Percentiles rank a stretch among this genome's conserved stretches.
These are phyloP conservation scores for Heteromurus nitidus DNA, from an alignment of 2,888 invertebrate genomes.

Conservation along the genomic window DNA sequence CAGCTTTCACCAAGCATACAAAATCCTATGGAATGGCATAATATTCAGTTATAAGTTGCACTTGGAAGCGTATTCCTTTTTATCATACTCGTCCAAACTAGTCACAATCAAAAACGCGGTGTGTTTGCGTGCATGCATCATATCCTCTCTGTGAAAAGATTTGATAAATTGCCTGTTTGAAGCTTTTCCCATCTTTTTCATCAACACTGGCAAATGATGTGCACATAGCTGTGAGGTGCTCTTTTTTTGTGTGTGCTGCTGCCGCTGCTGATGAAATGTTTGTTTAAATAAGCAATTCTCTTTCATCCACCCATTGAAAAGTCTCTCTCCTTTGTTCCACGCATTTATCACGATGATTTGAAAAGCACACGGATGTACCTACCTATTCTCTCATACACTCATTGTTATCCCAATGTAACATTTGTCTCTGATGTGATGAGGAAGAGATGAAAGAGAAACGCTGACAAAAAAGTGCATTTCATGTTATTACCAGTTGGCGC, in stretches of 20 bases:
- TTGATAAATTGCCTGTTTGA: background rate
- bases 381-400: background rate
- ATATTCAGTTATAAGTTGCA: no score
- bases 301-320: background rate
- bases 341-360: constrained; percentile 14
- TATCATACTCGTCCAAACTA: no score
- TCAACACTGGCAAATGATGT: background rate
- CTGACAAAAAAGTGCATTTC: background rate
- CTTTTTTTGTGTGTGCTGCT: no score
- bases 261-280: constrained; percentile 8
- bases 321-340: background rate
- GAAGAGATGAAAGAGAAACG: no score
- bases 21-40: no score
- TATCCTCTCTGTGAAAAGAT: background rate
- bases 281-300: constrained; percentile 14
- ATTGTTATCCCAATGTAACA: no score
- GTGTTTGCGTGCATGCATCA: background rate
- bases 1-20: no score
- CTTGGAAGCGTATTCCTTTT: no score
- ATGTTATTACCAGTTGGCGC: background rate
- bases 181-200: background rate
- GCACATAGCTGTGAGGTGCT: constrained; percentile 1
- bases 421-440: no score
- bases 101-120: no score
- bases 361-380: no score